These are phyloP conservation scores for Capitella teleta DNA, from an alignment of 1,140 invertebrate species.

Conservation along the genomic window DNA sequence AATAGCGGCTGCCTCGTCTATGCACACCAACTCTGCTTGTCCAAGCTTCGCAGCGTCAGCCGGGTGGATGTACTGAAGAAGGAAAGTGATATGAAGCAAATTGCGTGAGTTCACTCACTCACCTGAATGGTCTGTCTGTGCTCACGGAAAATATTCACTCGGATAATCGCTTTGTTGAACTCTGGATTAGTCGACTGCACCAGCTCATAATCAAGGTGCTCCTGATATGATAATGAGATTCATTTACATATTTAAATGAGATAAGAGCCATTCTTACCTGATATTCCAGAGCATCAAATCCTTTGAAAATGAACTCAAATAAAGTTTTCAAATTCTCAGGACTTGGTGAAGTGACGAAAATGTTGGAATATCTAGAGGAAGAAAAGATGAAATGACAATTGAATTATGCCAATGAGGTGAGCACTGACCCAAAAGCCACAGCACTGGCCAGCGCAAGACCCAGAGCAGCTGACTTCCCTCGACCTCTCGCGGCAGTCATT, in stretches of 20 bases:
- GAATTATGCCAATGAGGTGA: neutral
- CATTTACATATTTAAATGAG: neutral
- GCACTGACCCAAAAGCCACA: slow-evolving; percentile 40
- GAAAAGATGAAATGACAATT: neutral
- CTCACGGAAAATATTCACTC: slow-evolving; percentile 78
- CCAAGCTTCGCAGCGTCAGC: slow-evolving; percentile 73
- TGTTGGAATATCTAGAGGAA: slow-evolving; percentile 80
- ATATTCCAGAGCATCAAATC: slow-evolving; percentile 88
- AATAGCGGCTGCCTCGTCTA: slow-evolving; percentile 98
- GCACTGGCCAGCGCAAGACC: slow-evolving; percentile 72
- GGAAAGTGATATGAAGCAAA: neutral
- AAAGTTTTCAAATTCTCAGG: slow-evolving; percentile 97
- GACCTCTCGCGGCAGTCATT: slow-evolving; percentile 86
- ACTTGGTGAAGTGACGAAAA: slow-evolving; percentile 94
- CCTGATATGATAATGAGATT: slow-evolving; percentile 45
- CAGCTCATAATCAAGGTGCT: slow-evolving; percentile 91
- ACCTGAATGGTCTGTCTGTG: slow-evolving; percentile 95
- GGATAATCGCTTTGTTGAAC: slow-evolving; percentile 89
- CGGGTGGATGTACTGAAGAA: slow-evolving; percentile 80
- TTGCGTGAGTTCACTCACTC: neutral
- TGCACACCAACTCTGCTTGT: slow-evolving; percentile 88
- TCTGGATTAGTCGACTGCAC: slow-evolving; percentile 93
- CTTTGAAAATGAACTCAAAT: slow-evolving; percentile 95
- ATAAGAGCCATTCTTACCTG: slow-evolving; percentile 35
- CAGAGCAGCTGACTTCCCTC: slow-evolving; percentile 97